These are phyloP conservation scores for Panorpa germanica DNA, from an alignment of 2,888 invertebrate species.

Conservation along the genomic window DNA sequence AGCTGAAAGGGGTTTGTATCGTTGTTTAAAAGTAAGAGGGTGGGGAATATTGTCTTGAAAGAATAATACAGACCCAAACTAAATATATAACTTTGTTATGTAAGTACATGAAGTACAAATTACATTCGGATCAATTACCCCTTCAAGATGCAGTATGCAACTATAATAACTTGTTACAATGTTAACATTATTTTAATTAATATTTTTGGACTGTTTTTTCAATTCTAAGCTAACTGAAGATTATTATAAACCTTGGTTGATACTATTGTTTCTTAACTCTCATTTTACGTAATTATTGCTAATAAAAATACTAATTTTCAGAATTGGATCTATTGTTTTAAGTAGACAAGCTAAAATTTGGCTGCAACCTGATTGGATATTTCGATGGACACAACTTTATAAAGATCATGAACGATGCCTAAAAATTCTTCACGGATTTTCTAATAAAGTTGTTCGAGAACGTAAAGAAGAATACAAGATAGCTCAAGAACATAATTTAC, in stretches of 20 bases:
- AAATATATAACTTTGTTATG: no score
- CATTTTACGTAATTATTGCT: slow-evolving; percentile 4
- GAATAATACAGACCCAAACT: no score
- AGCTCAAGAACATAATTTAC: no score
- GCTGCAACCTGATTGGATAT: slow-evolving; percentile 38
- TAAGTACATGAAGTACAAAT: no score
- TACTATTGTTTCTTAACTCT: no score
- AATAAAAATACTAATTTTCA: no score
- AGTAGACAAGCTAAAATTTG: slow-evolving; percentile 36
- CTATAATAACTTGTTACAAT: background rate
- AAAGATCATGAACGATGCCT: slow-evolving; percentile 29
- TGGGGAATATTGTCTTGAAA: no score
- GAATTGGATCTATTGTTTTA: slow-evolving; percentile 31
- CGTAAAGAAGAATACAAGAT: slow-evolving; percentile 22
- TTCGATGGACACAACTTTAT: slow-evolving; percentile 31
- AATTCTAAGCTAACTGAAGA: background rate
- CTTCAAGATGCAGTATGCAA: background rate
- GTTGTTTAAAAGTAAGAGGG: no score
- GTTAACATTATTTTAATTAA: background rate
- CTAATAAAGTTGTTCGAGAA: slow-evolving; percentile 28
- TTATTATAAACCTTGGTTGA: no score
- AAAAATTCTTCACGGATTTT: slow-evolving; percentile 26
- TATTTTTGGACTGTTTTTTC: no score
- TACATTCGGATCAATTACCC: background rate
- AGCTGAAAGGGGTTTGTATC: no score